phyloP scores from a whole-genome alignment of 2,113 vertebrate genomes.

The Donacobius atricapilla region DNA sequence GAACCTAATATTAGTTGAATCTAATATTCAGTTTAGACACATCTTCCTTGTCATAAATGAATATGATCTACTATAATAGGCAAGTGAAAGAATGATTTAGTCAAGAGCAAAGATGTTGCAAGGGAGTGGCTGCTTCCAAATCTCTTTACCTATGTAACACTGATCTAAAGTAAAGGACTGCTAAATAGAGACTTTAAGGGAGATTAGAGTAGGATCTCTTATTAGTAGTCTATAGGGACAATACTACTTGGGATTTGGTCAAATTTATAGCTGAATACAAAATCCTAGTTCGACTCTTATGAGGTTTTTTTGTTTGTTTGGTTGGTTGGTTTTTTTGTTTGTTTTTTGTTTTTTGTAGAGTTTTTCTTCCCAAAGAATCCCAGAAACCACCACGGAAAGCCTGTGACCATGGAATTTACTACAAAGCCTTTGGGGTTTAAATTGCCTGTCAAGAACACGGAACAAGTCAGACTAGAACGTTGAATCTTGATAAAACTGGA shows the following conservation, averaged over 20 bases:
- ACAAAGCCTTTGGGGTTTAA: conserved; percentile 4
- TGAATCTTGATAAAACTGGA: not conserved
- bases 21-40: not conserved
- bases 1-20: not conserved
- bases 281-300: conserved; percentile 34
- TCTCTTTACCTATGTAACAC: not conserved
- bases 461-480: conserved; percentile 25
- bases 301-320: not conserved
- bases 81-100: not conserved
- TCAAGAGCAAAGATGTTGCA: not conserved
- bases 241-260: not conserved
- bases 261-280: conserved; percentile 38
- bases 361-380: not conserved
- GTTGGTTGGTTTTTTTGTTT: not conserved
- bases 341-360: not conserved
- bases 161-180: not conserved
- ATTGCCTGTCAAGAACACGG: conserved; percentile 29
- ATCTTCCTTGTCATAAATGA: not conserved
- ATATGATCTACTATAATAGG: not conserved
- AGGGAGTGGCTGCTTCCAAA: not conserved
- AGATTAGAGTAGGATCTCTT: not conserved
- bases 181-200: not conserved
- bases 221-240: not conserved
- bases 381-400: not conserved
- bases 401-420: not conserved